Evolutionary conservation across 2,797 vertebrate genomes (phyloP), one percentile per base, ranked within the genome.

Genomic region (Meda fulgida): DNA sequence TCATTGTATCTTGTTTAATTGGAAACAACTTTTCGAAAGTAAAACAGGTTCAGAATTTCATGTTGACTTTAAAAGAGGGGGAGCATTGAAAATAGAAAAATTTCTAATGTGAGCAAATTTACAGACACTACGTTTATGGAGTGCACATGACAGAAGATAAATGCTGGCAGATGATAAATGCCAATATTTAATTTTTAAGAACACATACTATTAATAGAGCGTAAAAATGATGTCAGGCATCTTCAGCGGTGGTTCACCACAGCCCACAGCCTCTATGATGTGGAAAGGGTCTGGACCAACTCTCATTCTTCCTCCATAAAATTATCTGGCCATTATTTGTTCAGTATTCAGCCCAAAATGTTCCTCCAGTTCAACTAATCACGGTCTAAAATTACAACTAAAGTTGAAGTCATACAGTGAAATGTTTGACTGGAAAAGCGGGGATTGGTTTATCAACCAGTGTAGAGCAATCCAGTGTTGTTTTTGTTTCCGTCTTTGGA

Each of bases 181-280:
- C n/a, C 46, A 67, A 43, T 19, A 4, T 66, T 67, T 18, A 40
- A 78, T 77, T 29, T 43, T 55, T 43, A 16, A 69, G 36, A 69
- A 69, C 63, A 78, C 72, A 55, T 34, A 69, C 72, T 84, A 78
- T 76, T 84, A 67, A 77, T 83, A 83, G 71, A 82, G 69, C 3
- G 40, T 48, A 67, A 75, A 46, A 75, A 38, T 29, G 6, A 65
- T 46, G 23, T 75, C 55, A 65, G 55, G 55, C 81, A 51, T 76
- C 71, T 83, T 83, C 43, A 5, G 58, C 58, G 36, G 58, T 3
- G 81, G 81, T 51, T 76, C 60, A 76, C 72, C 81, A 67, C 79
- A 55, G 66, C 23, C 65, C 79, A 55, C 72, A 53, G 11, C 21
- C 51, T 75, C 72, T 76, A 66, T 83, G 69, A 73, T 82, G 70